Evolutionary conservation across 2,797 vertebrate genomes (phyloP), one percentile per base, ranked within the genome.

Genomic region (Heliangelus exortis): DNA sequence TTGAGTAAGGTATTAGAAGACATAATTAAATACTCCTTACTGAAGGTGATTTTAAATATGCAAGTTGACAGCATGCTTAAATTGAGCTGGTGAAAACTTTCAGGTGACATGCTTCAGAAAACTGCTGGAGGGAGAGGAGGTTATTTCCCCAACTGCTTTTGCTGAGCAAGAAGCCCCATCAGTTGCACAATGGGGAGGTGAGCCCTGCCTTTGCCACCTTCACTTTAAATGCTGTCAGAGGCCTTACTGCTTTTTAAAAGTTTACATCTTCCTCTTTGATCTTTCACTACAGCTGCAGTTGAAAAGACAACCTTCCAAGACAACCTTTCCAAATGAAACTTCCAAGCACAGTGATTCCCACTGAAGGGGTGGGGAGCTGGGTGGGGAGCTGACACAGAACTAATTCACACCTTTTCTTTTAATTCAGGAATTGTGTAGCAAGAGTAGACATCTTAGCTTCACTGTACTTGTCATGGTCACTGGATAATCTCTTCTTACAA

Each of bases 41-140:
- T 69, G 47, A 86, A 86, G 65, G 69, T 86, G 73, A 71, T 81
- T 93, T 87, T 66, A 78, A 54, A 63, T 65, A 48, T 82, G 25
- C 9, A 7, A 94, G 74, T 21, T 58, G 79, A 75, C 36, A 83
- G 45, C 10, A 31, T 14, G 41, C 28, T 92, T 54, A 62, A 61
- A 81, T 25, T 29, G 36, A 65, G 73, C 43, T 31, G 15, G 51
- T 45, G 58, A 81, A 74, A 96, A 36, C 53, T 23, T 45, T 36
- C 62, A 75, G 62, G 22, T 12, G 39, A 29, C n/a, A 78, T 65
- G 17, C 8, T 39, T 77, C 47, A 43, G 50, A 57, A 43, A 43
- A 3, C 21, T 33, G 43, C 62, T 58, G 51, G 16, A 68, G 23
- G 15, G 25, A 84, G 21, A 55, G 17, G 4, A 83, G 45, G 15